Evolutionary conservation across 2,113 vertebrate species (phyloP).

Genomic region (Scophthalmus maximus): DNA sequence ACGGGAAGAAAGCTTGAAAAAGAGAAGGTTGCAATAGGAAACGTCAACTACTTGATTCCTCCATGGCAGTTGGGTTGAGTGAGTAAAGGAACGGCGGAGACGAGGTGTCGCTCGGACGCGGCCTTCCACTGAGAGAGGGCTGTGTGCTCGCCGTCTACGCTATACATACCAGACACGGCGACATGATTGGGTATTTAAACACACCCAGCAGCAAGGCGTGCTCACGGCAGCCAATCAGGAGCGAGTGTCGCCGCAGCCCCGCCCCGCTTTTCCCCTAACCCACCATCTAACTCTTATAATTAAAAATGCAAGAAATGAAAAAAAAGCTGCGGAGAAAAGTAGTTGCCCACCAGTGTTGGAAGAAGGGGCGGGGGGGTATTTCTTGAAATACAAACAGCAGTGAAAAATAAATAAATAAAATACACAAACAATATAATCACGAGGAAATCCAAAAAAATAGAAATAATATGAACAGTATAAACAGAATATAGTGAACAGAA

Average conservation of each 20-base stretch:
- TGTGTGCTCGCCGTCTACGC: background rate
- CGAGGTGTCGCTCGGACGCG: constrained; percentile 62
- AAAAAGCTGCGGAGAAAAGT: background rate
- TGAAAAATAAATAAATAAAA: too few relatives aligned
- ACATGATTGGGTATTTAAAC: constrained; percentile 85
- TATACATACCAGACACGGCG: constrained; percentile 38
- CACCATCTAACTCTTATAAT: constrained; percentile 1
- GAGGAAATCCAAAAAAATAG: too few relatives aligned
- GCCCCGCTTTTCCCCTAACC: background rate
- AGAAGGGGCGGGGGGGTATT: too few relatives aligned
- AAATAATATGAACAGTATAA: too few relatives aligned
- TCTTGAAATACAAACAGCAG: background rate
- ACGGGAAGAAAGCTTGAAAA: constrained; percentile 80
- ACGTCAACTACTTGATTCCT: constrained; percentile 85
- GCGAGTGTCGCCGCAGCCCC: constrained; percentile 2
- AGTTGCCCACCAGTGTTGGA: background rate
- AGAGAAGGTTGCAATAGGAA: constrained; percentile 80
- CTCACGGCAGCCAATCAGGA: constrained; percentile 63
- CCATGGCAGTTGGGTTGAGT: constrained; percentile 71
- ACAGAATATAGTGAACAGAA: too few relatives aligned
- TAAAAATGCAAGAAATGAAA: background rate
- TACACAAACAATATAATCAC: too few relatives aligned
- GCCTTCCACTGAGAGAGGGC: constrained; percentile 76
- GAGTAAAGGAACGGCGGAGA: constrained; percentile 53
- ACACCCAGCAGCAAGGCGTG: accelerated